Percentiles rank a stretch among this genome's conserved stretches.
phyloP scores from a whole-genome alignment of 92 coral and sea anemone genomes.

The Porites evermanni region DNA sequence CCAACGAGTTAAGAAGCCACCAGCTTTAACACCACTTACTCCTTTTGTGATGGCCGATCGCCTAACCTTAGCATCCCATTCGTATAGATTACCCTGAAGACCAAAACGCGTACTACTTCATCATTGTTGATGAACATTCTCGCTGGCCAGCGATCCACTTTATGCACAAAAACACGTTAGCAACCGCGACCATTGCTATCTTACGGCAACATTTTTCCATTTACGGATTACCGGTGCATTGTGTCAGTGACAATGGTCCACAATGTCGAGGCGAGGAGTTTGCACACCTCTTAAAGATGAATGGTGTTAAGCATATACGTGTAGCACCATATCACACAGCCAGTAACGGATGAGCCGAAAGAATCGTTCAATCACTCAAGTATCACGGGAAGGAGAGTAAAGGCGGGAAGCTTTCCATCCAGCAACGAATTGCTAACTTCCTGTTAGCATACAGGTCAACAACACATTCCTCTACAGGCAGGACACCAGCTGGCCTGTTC shows the following conservation, averaged over 20 bases:
- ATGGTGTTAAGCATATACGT: constrained; percentile 20
- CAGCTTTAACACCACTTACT: constrained; percentile 34
- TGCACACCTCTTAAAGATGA: constrained; percentile 21
- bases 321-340: constrained; percentile 56
- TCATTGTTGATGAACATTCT: constrained; percentile 43
- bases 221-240: constrained; percentile 21
- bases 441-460: constrained; percentile 42
- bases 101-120: not conserved
- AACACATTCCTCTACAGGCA: constrained; percentile 42
- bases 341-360: constrained; percentile 33
- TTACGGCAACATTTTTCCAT: constrained; percentile 16
- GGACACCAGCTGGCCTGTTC: constrained; percentile 47
- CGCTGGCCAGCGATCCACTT: constrained; percentile 42
- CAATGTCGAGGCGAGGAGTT: constrained; percentile 19
- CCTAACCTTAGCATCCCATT: constrained; percentile 31
- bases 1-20: constrained; percentile 31
- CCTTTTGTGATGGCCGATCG: constrained; percentile 44
- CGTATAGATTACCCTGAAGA: constrained; percentile 41
- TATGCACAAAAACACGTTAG: constrained; percentile 28
- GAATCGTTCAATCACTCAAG: constrained; percentile 55
- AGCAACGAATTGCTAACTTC: constrained; percentile 35
- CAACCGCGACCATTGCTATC: constrained; percentile 1
- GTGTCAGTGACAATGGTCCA: constrained; percentile 26
- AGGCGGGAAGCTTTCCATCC: constrained; percentile 5
- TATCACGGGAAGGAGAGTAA: constrained; percentile 3